phyloP scores from a whole-genome alignment of 2,113 vertebrate species.

The Cephalopholis sonnerati region DNA sequence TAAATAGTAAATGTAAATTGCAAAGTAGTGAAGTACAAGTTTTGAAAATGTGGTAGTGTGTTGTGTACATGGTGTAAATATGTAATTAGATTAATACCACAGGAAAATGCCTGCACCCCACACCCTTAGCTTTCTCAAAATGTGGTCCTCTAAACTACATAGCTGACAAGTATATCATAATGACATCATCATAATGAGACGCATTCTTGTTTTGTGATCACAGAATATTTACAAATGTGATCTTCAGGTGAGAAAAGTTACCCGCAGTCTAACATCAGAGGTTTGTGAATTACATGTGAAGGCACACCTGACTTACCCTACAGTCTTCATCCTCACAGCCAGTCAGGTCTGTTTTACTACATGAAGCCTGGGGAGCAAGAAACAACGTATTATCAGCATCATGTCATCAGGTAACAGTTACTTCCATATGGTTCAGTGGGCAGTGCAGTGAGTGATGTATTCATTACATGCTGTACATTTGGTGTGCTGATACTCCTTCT shows the following conservation, averaged over 20 bases:
- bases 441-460: slow-evolving; percentile 20
- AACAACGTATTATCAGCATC: neutral
- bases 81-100: too few species aligned
- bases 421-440: slow-evolving; percentile 18
- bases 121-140: too few species aligned
- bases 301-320: slow-evolving; percentile 64
- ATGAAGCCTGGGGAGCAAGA: slow-evolving; percentile 86
- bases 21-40: too few species aligned
- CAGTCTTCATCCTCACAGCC: slow-evolving; percentile 91
- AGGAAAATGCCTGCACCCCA: too few species aligned
- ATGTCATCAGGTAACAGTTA: neutral
- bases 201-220: neutral
- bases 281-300: neutral
- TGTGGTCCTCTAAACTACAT: too few species aligned
- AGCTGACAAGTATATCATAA: neutral
- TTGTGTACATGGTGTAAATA: too few species aligned
- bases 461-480: slow-evolving; percentile 93
- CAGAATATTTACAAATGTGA: neutral
- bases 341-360: slow-evolving; percentile 90
- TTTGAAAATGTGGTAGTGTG: too few species aligned
- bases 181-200: neutral
- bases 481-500: slow-evolving; percentile 95
- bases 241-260: neutral
- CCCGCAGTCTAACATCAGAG: neutral
- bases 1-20: too few species aligned